Evolutionary conservation across 2,113 vertebrate species (phyloP).

Genomic region (Ranitomeya imitator): DNA sequence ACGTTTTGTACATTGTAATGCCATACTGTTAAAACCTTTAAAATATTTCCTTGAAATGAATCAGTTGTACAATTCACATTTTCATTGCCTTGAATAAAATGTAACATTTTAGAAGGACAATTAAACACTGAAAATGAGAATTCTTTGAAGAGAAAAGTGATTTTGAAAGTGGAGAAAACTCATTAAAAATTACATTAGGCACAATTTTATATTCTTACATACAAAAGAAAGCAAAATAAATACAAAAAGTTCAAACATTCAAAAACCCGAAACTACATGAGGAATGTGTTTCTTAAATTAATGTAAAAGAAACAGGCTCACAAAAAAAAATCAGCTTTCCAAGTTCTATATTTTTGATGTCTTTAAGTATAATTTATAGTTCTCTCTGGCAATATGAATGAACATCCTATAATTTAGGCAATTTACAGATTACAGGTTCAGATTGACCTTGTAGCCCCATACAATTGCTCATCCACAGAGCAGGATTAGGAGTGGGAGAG

Average conservation of each 20-base stretch:
- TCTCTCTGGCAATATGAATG: conserved; percentile 83
- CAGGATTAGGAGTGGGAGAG: conserved; percentile 79
- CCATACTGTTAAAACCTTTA: conserved; percentile 77
- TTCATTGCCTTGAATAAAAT: conserved; percentile 73
- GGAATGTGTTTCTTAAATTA: background rate
- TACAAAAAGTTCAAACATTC: background rate
- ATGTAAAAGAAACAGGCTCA: background rate
- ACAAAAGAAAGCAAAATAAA: background rate
- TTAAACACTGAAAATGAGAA: conserved; percentile 30
- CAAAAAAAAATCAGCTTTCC: conserved; percentile 64
- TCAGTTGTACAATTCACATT: conserved; percentile 74
- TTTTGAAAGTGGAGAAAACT: background rate
- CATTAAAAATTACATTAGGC: background rate
- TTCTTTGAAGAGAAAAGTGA: background rate
- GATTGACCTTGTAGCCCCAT: conserved; percentile 83
- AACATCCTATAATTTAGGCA: conserved; percentile 90
- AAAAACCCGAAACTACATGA: background rate
- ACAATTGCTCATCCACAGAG: conserved; percentile 82
- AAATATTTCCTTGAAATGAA: conserved; percentile 80
- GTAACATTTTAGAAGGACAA: conserved; percentile 73
- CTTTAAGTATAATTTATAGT: conserved; percentile 82
- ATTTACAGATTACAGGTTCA: conserved; percentile 91
- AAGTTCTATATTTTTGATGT: conserved; percentile 78
- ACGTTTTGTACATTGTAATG: conserved; percentile 71
- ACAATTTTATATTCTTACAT: background rate